Conservation (phyloP, 2,888 invertebrate genomes). For the Oscheius sp. region DNA sequence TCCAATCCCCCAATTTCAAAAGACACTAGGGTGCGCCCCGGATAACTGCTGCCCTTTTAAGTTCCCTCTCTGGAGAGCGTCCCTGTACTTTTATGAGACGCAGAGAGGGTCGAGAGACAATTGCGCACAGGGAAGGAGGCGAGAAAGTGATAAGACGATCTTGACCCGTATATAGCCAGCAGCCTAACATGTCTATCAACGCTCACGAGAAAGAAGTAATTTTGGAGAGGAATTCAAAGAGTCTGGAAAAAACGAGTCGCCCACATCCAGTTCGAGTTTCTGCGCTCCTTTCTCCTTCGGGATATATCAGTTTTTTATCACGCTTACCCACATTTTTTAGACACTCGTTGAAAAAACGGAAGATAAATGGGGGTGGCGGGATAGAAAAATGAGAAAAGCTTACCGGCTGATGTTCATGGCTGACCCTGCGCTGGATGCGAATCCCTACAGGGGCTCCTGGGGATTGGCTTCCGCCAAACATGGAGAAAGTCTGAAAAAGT, state of each 20-base stretch:
- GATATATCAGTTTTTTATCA: slow-evolving; percentile 32
- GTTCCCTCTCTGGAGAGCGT: slow-evolving; percentile 34
- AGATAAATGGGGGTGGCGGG: slow-evolving; percentile 1
- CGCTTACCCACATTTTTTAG: slow-evolving; percentile 19
- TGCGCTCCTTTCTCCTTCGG: neutral
- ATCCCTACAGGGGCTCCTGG: slow-evolving; percentile 43
- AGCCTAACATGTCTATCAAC: slow-evolving; percentile 29
- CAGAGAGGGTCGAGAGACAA: slow-evolving; percentile 28
- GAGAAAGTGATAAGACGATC: slow-evolving; percentile 51
- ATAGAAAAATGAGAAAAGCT: slow-evolving; percentile 30
- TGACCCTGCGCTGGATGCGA: slow-evolving; percentile 45
- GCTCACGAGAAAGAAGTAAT: neutral
- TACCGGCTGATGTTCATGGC: slow-evolving; percentile 47
- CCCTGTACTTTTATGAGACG: slow-evolving; percentile 30
- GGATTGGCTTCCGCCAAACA: slow-evolving; percentile 9
- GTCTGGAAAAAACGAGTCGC: slow-evolving; percentile 9
- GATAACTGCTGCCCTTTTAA: slow-evolving; percentile 29
- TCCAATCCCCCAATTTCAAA: neutral
- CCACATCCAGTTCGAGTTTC: slow-evolving; percentile 10
- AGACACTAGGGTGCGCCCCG: neutral
- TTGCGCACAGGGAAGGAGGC: slow-evolving; percentile 23
- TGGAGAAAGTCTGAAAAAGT: neutral
- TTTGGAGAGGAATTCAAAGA: neutral
- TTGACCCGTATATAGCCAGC: slow-evolving; percentile 44
- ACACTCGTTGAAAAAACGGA: neutral